These are phyloP conservation scores for Rousettus leschenaultii DNA, from an alignment of 2,113 vertebrate species.

Conservation along the genomic window DNA sequence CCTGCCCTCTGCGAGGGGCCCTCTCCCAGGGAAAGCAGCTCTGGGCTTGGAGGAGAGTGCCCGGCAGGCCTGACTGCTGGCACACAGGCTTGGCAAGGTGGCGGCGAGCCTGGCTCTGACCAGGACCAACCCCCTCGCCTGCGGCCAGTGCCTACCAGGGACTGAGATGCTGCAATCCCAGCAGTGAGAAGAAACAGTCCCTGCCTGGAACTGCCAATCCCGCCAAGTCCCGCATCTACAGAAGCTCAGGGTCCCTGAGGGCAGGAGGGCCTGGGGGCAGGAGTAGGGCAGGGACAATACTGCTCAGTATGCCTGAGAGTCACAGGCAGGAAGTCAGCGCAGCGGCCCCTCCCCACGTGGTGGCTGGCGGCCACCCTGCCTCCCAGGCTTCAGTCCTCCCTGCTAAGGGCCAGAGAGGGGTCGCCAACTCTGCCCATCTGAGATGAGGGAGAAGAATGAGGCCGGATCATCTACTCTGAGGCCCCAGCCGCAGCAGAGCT, in stretches of 20 bases:
- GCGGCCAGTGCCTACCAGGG: not conserved
- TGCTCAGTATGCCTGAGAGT: too few species aligned
- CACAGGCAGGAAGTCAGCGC: not conserved
- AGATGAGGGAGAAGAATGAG: not conserved
- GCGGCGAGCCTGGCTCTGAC: not conserved
- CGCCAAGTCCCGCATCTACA: too few species aligned
- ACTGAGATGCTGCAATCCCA: not conserved
- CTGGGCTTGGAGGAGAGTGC: not conserved
- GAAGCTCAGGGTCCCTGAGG: not conserved
- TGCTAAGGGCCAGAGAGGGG: not conserved
- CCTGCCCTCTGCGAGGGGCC: not conserved
- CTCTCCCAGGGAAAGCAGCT: slow-evolving; percentile 48
- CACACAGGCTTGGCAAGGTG: not conserved
- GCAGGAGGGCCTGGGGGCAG: not conserved
- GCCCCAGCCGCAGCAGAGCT: not conserved
- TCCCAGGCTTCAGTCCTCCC: not conserved
- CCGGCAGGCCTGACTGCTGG: not conserved
- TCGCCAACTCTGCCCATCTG: not conserved
- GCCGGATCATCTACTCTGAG: not conserved
- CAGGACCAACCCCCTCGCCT: not conserved
- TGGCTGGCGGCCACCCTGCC: not conserved
- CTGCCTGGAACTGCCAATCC: not conserved
- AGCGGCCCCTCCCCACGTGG: not conserved
- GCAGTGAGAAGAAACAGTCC: not conserved
- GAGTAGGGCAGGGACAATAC: rapidly evolving